phyloP scores from a whole-genome alignment of 2,113 vertebrate genomes.

The Tetrao urogallus region DNA sequence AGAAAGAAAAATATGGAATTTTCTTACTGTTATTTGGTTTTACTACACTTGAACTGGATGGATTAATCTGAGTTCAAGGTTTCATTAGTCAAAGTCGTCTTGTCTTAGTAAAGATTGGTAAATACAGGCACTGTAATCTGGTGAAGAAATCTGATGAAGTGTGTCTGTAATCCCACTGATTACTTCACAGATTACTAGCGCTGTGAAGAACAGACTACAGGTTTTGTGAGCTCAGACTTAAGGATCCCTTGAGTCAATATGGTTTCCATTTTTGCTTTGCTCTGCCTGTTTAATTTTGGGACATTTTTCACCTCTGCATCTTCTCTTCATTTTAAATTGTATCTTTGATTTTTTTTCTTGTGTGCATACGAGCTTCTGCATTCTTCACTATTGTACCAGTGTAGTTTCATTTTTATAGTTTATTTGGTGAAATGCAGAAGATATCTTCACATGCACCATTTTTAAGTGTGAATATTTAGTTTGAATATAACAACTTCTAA shows the following conservation, averaged over 20 bases:
- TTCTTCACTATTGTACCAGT: rapidly evolving
- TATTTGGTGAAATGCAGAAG: not conserved
- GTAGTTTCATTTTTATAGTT: not conserved
- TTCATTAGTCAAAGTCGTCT: not conserved
- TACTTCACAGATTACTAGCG: not conserved
- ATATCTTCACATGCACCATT: not conserved
- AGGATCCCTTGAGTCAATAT: not conserved
- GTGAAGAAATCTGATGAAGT: not conserved
- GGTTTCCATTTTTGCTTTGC: not conserved
- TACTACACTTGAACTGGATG: not conserved
- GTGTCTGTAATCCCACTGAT: not conserved
- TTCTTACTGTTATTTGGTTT: not conserved
- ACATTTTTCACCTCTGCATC: not conserved
- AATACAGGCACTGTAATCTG: not conserved
- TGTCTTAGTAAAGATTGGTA: not conserved
- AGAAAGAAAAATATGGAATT: not conserved
- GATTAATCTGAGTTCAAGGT: not conserved
- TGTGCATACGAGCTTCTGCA: not conserved
- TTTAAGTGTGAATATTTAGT: not conserved
- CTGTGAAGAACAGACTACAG: not conserved
- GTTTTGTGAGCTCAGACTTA: not conserved
- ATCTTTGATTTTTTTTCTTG: rapidly evolving
- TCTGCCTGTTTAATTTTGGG: not conserved
- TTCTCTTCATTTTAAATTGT: not conserved
- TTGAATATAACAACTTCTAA: not conserved